Conservation (phyloP, 2,888 invertebrate genomes). For the Sarcophaga variegata region DNA sequence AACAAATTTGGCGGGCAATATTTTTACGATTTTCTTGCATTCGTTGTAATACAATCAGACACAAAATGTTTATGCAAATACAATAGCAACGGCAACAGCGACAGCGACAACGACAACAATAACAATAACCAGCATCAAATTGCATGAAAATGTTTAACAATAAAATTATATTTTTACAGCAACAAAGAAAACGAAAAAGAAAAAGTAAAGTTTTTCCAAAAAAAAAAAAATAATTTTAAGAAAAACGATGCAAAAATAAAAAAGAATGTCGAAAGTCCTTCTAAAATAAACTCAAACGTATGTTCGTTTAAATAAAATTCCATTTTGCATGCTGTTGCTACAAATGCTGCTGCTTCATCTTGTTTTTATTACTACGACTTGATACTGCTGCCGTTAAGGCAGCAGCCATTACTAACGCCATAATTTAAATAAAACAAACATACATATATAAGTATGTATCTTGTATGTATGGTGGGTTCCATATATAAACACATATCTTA, state of each 20-base stretch:
- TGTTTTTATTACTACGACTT: too few species aligned
- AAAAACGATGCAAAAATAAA: background rate
- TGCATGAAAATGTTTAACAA: constrained; percentile 60
- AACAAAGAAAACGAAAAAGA: background rate
- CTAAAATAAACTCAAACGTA: constrained; percentile 16
- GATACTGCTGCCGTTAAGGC: too few species aligned
- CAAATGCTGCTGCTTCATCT: background rate
- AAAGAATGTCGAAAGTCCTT: background rate
- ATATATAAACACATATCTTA: too few species aligned
- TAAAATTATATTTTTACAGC: constrained; percentile 39
- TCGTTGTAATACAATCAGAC: constrained; percentile 32
- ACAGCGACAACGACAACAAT: background rate
- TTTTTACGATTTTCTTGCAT: background rate
- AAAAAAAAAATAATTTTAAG: too few species aligned
- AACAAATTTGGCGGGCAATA: constrained; percentile 22
- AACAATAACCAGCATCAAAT: constrained; percentile 47
- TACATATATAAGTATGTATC: too few species aligned
- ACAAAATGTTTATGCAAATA: constrained; percentile 27
- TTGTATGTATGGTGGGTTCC: too few species aligned
- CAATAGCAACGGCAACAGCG: constrained; percentile 9
- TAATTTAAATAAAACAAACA: too few species aligned
- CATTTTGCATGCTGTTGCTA: constrained; percentile 9
- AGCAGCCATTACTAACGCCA: too few species aligned
- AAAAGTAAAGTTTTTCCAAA: too few species aligned
- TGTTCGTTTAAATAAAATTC: constrained; percentile 37